Conservation (phyloP, 1,140 invertebrate genomes). For the Brachionus calyciflorus region DNA sequence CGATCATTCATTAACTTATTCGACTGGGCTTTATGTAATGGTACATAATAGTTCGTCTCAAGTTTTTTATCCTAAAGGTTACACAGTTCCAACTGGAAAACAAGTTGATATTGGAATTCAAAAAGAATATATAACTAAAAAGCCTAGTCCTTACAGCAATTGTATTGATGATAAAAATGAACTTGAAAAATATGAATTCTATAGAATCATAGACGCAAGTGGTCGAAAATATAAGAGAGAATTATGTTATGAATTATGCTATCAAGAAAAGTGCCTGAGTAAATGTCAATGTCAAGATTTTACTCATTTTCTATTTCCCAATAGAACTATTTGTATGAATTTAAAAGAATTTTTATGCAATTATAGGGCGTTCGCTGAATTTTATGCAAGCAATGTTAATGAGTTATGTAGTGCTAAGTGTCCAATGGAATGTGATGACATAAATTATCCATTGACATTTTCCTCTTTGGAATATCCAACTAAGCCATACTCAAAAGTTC, state of each 20-base stretch:
- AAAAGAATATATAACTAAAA: neutral
- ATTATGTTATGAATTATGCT: conserved; percentile 31
- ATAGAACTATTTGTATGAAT: neutral
- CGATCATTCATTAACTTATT: neutral
- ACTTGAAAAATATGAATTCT: conserved; percentile 6
- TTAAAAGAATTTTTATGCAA: neutral
- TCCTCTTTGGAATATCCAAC: conserved; percentile 24
- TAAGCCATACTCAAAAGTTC: neutral
- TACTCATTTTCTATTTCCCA: neutral
- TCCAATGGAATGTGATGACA: conserved; percentile 18
- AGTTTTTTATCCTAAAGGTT: neutral
- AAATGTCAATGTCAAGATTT: conserved; percentile 33
- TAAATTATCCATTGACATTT: neutral
- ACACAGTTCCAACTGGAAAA: neutral
- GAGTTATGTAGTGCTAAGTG: conserved; percentile 9
- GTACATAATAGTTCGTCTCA: conserved; percentile 17
- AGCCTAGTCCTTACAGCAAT: conserved; percentile 14
- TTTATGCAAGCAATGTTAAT: too few species aligned
- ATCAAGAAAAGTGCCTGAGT: neutral
- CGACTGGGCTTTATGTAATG: neutral
- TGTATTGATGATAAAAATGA: conserved; percentile 5
- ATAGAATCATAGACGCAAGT: neutral
- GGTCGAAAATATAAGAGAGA: neutral
- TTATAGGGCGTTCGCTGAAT: too few species aligned
- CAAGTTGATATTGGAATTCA: neutral